These are phyloP conservation scores for Ecliptopera silaceata DNA, from an alignment of 2,888 invertebrate genomes.

Conservation along the genomic window DNA sequence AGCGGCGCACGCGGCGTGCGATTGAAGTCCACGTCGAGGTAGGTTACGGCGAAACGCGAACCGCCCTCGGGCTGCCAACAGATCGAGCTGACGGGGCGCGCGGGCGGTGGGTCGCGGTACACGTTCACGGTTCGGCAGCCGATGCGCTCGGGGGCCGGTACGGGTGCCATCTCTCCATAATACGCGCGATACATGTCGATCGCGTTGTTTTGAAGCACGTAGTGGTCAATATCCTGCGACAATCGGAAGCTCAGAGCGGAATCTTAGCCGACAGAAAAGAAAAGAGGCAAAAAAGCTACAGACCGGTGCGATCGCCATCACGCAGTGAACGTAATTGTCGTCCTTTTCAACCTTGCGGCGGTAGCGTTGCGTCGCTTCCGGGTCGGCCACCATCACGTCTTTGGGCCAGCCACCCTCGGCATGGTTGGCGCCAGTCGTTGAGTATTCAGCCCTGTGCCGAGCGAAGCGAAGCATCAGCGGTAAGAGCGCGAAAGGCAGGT, in stretches of 20 bases:
- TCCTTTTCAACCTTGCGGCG: conserved; percentile 92
- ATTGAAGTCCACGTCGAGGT: conserved; percentile 90
- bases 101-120: conserved; percentile 86
- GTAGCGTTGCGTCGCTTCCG: conserved; percentile 88
- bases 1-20: conserved; percentile 62
- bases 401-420: conserved; percentile 93
- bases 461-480: not conserved
- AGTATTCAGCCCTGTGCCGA: conserved; percentile 78
- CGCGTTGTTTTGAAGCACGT: conserved; percentile 94
- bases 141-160: conserved; percentile 85
- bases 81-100: conserved; percentile 88
- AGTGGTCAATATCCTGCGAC: conserved; percentile 89
- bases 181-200: conserved; percentile 95
- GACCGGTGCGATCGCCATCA: conserved; percentile 77
- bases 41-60: conserved; percentile 91
- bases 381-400: conserved; percentile 85
- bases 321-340: conserved; percentile 87
- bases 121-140: conserved; percentile 91
- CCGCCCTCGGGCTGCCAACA: conserved; percentile 94
- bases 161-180: conserved; percentile 87
- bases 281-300: not conserved
- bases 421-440: conserved; percentile 85
- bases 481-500: too few relatives aligned
- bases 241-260: not conserved
- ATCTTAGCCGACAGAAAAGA: not conserved